These are phyloP conservation scores for Coelopa pilipes DNA, from an alignment of 2,888 invertebrate species.

Conservation along the genomic window DNA sequence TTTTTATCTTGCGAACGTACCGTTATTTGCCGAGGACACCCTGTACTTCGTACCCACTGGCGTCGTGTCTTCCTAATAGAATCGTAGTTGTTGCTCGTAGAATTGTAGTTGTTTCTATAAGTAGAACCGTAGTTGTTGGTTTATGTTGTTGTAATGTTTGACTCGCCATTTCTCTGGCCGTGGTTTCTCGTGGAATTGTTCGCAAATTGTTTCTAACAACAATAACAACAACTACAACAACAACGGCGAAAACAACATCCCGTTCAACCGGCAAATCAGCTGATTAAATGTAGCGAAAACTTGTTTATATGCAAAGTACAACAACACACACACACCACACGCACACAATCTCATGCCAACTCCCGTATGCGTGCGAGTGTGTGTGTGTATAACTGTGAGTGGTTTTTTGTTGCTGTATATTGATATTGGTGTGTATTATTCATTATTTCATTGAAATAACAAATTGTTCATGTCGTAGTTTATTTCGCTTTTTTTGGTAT, in stretches of 20 bases:
- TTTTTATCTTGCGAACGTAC: too few relatives aligned
- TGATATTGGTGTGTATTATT: neutral
- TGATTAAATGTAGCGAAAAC: conserved; percentile 41
- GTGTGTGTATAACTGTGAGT: neutral
- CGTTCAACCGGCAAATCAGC: conserved; percentile 43
- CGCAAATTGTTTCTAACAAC: too few relatives aligned
- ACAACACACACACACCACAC: neutral
- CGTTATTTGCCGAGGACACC: too few relatives aligned
- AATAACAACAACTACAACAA: too few relatives aligned
- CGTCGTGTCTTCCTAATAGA: neutral
- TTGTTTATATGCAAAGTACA: conserved; percentile 32
- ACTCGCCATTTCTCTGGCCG: neutral
- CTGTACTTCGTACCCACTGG: neutral
- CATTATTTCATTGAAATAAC: conserved; percentile 13
- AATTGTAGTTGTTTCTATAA: neutral
- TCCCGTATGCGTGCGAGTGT: neutral
- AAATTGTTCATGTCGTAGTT: conserved; percentile 7
- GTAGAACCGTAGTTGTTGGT: too few relatives aligned
- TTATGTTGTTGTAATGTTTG: neutral
- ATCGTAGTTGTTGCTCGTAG: neutral
- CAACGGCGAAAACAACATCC: conserved; percentile 17
- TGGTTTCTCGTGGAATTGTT: too few relatives aligned
- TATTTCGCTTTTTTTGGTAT: neutral
- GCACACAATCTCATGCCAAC: neutral
- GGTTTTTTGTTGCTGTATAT: neutral